Base-by-base conservation (phyloP, 2,888 invertebrate genomes). In the Leistus spinibarbis region DNA sequence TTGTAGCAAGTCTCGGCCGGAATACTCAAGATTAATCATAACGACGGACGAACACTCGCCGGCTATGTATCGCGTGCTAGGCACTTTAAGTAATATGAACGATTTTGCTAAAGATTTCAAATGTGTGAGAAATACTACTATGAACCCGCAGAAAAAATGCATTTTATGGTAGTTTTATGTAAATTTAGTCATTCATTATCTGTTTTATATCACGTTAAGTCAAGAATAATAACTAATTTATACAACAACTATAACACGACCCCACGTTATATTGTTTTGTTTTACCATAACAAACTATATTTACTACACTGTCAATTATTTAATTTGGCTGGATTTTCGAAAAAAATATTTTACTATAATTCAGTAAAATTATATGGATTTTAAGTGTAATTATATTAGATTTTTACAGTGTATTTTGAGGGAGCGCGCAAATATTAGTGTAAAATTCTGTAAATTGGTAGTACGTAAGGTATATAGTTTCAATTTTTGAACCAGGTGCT, bases 121-220 rank as follows among this genome's bases (percentile, higher is more conserved):
- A 2, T 95, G 95, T 79, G 90, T 91, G 0, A 83, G 86, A 0
- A 92, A 92, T n/a, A 88, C 91, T 1, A 91, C 91, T 0, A 95
- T 95, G 95, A 95, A 95, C 86, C 95, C 95, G 0, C 82, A 82
- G 16, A 88, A 90, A 76, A 95, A 95, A 83, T 95, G 95, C 83
- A 90, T 90, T 62, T 92, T 95, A 23, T 95, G 94, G 93, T 93
- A 80, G 40, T 40, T 40, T 40, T 10, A 10, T 40, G 40, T 7
- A 40, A 7, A 13, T 40, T 40, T 40, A 40, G 7, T 40, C 13
- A 13, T 40, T 40, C n/a, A n/a, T n/a, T n/a, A n/a, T n/a, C n/a
- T n/a, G n/a, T 40, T 40, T 10, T 10, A 40, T 40, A 40, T 5
- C 40, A 40, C 40, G 40, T 40, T 40, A 40, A 40, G 40, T 40